A percentile compares a stretch with the other conserved stretches of the same genome.
Evolutionary conservation across 2,113 vertebrate species (phyloP).

Genomic region (Thryonomys swinderianus): DNA sequence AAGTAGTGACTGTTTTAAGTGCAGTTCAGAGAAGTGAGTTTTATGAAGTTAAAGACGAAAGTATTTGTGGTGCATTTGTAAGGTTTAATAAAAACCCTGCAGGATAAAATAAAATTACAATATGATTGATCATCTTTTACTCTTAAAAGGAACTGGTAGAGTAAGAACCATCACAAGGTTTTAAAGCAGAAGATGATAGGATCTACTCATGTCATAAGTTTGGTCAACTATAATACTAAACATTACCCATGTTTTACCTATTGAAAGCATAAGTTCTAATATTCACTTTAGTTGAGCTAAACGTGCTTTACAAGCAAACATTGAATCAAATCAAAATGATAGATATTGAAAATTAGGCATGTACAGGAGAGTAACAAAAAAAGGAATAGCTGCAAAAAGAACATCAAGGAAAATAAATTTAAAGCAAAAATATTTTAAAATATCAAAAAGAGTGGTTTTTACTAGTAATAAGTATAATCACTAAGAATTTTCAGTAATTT

Average conservation of each 20-base stretch:
- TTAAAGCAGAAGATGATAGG: background rate
- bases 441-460: background rate
- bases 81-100: background rate
- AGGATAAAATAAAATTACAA: background rate
- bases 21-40: background rate
- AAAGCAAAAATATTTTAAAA: conserved; percentile 22
- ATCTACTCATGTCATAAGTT: background rate
- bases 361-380: background rate
- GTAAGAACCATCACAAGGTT: background rate
- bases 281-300: background rate
- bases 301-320: background rate
- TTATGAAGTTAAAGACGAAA: background rate
- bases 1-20: background rate
- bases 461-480: background rate
- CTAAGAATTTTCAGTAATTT: background rate
- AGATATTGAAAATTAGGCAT: background rate
- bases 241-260: conserved; percentile 18
- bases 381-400: background rate
- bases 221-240: background rate
- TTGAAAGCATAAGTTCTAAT: conserved; percentile 31
- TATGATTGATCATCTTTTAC: background rate
- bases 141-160: background rate
- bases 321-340: background rate
- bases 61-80: background rate
- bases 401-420: conserved; percentile 32